Conservation (phyloP, 1,140 invertebrate species). For the Ceratina japonica region DNA sequence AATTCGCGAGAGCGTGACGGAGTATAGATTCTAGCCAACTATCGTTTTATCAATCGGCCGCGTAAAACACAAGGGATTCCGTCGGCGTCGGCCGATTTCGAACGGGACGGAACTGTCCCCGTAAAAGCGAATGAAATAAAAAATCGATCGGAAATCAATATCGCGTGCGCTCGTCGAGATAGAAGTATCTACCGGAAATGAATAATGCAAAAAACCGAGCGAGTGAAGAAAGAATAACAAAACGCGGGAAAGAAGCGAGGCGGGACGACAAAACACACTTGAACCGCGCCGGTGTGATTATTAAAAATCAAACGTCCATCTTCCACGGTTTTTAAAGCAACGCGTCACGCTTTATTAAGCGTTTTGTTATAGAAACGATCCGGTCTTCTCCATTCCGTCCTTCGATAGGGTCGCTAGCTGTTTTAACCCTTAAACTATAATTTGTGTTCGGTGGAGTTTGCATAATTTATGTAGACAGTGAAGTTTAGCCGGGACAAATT, state of each 20-base stretch:
- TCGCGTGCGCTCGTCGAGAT: constrained; percentile 16
- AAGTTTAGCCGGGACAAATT: no score
- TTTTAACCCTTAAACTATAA: no score
- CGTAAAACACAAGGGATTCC: constrained; percentile 23
- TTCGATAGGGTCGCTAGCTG: no score
- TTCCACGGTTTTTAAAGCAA: not conserved
- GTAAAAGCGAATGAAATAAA: constrained; percentile 34
- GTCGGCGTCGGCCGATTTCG: constrained; percentile 6
- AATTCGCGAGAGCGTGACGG: not conserved
- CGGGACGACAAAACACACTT: not conserved
- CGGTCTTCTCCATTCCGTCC: no score
- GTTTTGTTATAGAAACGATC: not conserved
- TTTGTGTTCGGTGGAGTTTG: no score
- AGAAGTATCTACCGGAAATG: constrained; percentile 12
- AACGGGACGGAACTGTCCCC: not conserved
- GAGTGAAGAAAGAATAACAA: not conserved
- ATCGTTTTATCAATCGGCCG: constrained; percentile 28
- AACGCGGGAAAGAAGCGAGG: not conserved
- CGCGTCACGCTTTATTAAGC: constrained; percentile 14
- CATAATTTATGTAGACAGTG: no score
- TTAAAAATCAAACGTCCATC: not conserved
- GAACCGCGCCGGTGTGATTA: not conserved
- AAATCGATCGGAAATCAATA: constrained; percentile 43
- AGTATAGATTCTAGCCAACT: constrained; percentile 20
- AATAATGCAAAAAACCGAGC: constrained; percentile 6